Evolutionary conservation across 2,888 invertebrate species (phyloP).

Genomic region (Atethmia centrago): DNA sequence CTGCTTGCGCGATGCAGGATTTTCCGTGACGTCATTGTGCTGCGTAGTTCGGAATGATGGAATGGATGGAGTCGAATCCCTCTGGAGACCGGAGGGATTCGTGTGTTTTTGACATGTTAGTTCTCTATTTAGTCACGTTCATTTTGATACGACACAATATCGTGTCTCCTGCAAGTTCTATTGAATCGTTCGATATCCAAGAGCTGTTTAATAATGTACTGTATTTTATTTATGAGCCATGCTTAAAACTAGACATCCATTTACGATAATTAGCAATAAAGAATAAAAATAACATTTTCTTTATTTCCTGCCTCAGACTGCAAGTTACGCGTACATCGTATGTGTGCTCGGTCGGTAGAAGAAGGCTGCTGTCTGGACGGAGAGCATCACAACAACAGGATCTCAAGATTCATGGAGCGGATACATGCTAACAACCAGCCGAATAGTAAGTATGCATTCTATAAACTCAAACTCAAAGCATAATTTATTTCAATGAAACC

Average conservation of each 20-base stretch:
- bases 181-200: neutral
- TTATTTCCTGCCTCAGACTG: slow-evolving; percentile 91
- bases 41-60: too few relatives aligned
- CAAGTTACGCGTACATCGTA: slow-evolving; percentile 96
- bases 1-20: too few relatives aligned
- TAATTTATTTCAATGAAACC: too few relatives aligned
- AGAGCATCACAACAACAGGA: slow-evolving; percentile 92
- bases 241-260: neutral
- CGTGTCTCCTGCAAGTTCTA: neutral
- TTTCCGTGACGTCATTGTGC: too few relatives aligned
- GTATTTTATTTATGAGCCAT: neutral
- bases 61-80: too few relatives aligned
- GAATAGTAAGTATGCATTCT: slow-evolving; percentile 54
- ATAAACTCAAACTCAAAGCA: too few relatives aligned
- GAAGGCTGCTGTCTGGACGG: slow-evolving; percentile 95
- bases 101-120: neutral
- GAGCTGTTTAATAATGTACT: too few relatives aligned
- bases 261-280: neutral
- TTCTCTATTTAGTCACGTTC: neutral
- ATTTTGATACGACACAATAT: neutral
- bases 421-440: slow-evolving; percentile 80
- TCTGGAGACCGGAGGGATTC: too few relatives aligned
- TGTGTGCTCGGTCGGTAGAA: slow-evolving; percentile 94
- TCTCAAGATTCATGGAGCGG: slow-evolving; percentile 94
- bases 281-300: neutral